phyloP scores from a whole-genome alignment of 2,113 vertebrate genomes.

The Turnix velox region DNA sequence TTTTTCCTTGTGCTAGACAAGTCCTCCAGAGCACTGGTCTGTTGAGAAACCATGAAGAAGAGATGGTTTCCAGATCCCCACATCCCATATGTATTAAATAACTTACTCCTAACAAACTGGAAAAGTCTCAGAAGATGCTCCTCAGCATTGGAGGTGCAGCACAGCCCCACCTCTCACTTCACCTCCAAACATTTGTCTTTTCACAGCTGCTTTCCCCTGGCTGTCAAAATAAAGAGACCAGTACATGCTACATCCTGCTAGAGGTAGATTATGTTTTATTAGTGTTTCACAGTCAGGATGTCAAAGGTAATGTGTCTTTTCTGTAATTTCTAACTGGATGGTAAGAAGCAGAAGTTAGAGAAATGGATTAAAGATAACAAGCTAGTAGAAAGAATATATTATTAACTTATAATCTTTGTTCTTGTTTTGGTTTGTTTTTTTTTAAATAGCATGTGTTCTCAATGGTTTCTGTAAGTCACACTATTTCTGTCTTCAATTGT shows the following conservation, averaged over 20 bases:
- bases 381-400: background rate
- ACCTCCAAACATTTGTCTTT: background rate
- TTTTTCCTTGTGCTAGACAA: background rate
- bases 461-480: background rate
- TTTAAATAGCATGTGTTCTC: background rate
- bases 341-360: background rate
- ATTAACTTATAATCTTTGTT: background rate
- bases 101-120: background rate
- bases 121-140: background rate
- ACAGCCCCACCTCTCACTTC: background rate
- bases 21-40: background rate
- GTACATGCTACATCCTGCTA: background rate
- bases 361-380: slow-evolving; percentile 11
- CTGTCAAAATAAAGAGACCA: background rate
- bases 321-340: background rate
- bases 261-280: background rate
- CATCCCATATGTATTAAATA: background rate
- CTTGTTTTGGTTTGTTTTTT: no score
- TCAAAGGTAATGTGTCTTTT: background rate
- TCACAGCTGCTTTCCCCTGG: background rate
- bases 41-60: background rate
- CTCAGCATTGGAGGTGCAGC: background rate
- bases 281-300: background rate
- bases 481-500: background rate
- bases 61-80: background rate